Conservation (phyloP, 1,140 invertebrate species). For the Fopius arisanus region DNA sequence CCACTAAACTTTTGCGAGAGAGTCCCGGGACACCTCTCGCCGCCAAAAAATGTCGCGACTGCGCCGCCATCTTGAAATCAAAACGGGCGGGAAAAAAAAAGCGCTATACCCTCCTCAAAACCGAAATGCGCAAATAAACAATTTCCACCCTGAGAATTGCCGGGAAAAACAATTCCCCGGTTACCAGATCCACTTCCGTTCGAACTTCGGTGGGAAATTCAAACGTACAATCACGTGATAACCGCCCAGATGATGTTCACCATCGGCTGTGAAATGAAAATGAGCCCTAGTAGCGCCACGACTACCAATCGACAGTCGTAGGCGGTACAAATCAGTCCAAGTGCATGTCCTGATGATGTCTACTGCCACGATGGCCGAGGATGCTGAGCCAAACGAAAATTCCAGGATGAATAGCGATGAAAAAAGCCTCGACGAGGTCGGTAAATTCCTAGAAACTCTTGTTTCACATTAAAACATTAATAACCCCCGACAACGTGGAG, state of each 20-base stretch:
- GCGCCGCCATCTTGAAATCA: no score
- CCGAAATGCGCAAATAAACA: no score
- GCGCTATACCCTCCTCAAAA: no score
- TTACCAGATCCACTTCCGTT: not conserved
- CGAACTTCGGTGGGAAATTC: not conserved
- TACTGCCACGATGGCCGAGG: constrained; percentile 65
- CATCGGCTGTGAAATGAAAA: not conserved
- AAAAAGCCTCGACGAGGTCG: not conserved
- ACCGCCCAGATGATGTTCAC: not conserved
- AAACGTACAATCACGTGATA: not conserved
- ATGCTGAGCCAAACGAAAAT: constrained; percentile 31
- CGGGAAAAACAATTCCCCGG: no score
- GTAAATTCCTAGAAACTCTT: not conserved
- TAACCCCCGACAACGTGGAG: not conserved
- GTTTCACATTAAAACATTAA: not conserved
- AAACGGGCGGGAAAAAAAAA: no score
- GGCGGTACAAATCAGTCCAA: not conserved
- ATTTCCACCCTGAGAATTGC: no score
- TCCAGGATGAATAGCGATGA: not conserved
- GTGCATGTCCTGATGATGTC: not conserved
- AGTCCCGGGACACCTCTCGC: no score
- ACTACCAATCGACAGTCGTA: constrained; percentile 10
- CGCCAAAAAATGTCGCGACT: no score
- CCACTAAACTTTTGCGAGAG: no score
- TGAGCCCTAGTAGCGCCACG: not conserved